Base-by-base conservation (phyloP, 2,797 vertebrate genomes). In the Spinus pinus region DNA sequence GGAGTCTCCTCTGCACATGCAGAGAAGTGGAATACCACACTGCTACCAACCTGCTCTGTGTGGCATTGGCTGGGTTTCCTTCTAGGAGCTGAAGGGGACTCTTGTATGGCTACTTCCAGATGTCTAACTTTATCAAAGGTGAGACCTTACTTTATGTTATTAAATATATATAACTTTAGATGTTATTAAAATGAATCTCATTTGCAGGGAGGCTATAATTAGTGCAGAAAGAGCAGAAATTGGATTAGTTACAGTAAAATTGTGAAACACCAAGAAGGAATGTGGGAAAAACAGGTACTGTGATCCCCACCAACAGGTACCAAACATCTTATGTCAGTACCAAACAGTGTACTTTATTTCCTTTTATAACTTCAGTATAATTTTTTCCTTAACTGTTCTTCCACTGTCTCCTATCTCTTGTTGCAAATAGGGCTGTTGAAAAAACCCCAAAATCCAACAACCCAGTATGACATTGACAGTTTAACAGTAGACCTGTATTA, bases 391-490 rank as follows among this genome's bases (percentile, higher is more conserved):
- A 58, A 12, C 14, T 77, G 5, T 47, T 90, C 9, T 86, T 81
- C 35, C 51, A 35, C 20, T 46, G 10, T 35, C 18, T 91, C 17
- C 14, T 30, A 10, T 35, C 23, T 58, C 31, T 42, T 67, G 12
- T n/a, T 77, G 53, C 41, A 86, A 86, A 53, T 6, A 33, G 9
- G 22, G 31, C 6, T 66, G 47, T 50, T 66, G 35, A 65, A 82
- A 79, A 75, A 78, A 41, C 0, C 0, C 24, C 28, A 9, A n/a
- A 70, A 2, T 18, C 2, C n/a, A 41, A 51, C 15, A 30, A 15
- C 3, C 2, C 31, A 47, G 22, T 17, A 35, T 25, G 33, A 53
- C 46, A 42, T 22, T 37, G 27, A 23, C 5, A 50, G 37, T 69
- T 81, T 54, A 69, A 30, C 16, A 39, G 10, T 5, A 75, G 61